Percentiles rank a stretch among this genome's conserved stretches.
Evolutionary conservation across 2,113 vertebrate genomes (phyloP).

Genomic region (Orthonyx spaldingii): DNA sequence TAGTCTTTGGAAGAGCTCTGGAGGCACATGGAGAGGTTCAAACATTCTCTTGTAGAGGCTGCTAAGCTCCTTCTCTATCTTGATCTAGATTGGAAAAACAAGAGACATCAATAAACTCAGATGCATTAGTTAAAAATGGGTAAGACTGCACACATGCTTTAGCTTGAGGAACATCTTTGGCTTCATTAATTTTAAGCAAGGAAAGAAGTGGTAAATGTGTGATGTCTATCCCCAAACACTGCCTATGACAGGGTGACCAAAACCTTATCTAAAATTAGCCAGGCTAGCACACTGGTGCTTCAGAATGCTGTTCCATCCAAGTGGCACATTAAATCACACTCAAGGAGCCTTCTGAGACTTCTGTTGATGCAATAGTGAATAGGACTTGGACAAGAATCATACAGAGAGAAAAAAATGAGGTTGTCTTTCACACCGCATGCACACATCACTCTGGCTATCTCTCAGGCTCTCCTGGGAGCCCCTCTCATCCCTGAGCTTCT

Average conservation of each 20-base stretch:
- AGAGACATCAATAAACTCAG: not conserved
- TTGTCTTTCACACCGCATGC: not conserved
- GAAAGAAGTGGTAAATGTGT: not conserved
- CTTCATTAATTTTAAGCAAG: not conserved
- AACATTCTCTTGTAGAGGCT: conserved; percentile 91
- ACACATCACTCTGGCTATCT: not conserved
- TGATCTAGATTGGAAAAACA: conserved; percentile 79
- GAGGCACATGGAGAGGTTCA: conserved; percentile 90
- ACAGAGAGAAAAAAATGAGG: not conserved
- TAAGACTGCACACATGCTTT: not conserved
- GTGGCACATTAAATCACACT: not conserved
- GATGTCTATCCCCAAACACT: not conserved
- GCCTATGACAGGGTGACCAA: not conserved
- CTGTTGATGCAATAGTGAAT: not conserved
- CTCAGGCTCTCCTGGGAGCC: not conserved
- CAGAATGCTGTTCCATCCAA: not conserved
- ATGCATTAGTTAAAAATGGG: not conserved
- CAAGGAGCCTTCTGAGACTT: not conserved
- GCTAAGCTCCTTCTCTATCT: conserved; percentile 90
- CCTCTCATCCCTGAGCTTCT: not conserved
- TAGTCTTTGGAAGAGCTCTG: conserved; percentile 89
- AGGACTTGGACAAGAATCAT: not conserved
- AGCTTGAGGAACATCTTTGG: not conserved
- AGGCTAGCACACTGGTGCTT: not conserved
- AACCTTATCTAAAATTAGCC: not conserved